phyloP scores from a whole-genome alignment of 2,797 vertebrate species.

The Epinephelus malabaricus region DNA sequence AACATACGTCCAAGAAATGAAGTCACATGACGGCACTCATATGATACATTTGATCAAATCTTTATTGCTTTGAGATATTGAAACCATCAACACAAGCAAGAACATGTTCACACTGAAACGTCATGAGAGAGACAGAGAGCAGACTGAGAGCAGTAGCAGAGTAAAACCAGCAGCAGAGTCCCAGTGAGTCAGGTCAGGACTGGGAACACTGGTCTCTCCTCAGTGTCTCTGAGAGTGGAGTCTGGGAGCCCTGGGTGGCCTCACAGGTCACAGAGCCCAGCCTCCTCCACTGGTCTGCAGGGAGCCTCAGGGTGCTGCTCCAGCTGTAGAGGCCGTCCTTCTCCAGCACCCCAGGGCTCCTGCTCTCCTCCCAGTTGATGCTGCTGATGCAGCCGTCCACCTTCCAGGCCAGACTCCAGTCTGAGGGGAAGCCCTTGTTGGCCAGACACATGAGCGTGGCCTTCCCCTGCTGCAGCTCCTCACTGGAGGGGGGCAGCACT shows the following conservation, averaged over 20 bases:
- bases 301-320: conserved; percentile 1
- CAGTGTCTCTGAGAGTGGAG: conserved; percentile 41
- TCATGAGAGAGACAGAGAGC: too few species aligned
- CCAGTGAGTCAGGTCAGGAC: conserved; percentile 6
- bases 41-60: too few species aligned
- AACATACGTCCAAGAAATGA: too few species aligned
- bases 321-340: too few species aligned
- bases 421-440: conserved; percentile 27
- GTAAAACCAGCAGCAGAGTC: neutral
- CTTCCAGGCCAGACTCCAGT: too few species aligned
- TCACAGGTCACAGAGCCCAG: conserved; percentile 43
- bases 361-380: too few species aligned
- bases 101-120: too few species aligned
- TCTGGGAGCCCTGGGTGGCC: conserved; percentile 51
- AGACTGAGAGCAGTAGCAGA: neutral
- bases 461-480: conserved; percentile 42
- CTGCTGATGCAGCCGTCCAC: too few species aligned
- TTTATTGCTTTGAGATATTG: too few species aligned
- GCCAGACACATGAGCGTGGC: conserved; percentile 69
- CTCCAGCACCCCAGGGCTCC: too few species aligned
- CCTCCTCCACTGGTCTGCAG: conserved; percentile 27
- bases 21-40: too few species aligned
- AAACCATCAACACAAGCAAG: too few species aligned
- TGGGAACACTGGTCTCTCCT: conserved; percentile 28
- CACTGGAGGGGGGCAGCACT: conserved; percentile 57